Evolutionary conservation across 2,113 vertebrate genomes (phyloP).

Genomic region (Aramus guarauna): DNA sequence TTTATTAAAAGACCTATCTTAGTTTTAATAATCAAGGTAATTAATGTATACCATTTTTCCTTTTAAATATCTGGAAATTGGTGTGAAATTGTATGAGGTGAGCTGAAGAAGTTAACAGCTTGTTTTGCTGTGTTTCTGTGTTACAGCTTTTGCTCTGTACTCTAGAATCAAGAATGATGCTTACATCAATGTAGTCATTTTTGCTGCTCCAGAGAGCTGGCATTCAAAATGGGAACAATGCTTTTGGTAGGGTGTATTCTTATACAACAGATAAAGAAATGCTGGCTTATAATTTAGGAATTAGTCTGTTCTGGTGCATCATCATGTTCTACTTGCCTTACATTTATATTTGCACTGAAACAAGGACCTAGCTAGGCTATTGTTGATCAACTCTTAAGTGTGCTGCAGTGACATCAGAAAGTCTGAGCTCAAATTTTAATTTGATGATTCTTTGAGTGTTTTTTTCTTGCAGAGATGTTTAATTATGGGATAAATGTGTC

Average conservation of each 20-base stretch:
- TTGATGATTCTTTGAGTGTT: neutral
- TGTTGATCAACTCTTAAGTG: neutral
- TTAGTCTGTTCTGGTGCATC: neutral
- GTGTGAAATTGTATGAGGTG: neutral
- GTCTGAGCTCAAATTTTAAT: neutral
- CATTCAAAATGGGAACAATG: neutral
- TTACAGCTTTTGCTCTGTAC: neutral
- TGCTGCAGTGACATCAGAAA: neutral
- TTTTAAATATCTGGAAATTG: neutral
- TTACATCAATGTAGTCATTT: fast-evolving
- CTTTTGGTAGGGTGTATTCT: neutral
- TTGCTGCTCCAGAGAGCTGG: neutral
- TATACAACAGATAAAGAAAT: neutral
- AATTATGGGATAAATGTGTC: neutral
- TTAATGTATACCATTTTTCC: neutral
- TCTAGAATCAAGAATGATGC: neutral
- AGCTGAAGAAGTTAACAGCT: neutral
- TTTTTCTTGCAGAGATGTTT: neutral
- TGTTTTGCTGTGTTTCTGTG: neutral
- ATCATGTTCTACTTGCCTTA: neutral
- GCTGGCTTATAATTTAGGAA: neutral
- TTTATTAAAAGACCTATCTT: neutral
- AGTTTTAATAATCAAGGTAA: neutral
- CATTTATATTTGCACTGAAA: neutral
- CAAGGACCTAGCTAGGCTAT: neutral